These are phyloP conservation scores for Pachydiplax longipennis DNA, from an alignment of 2,888 invertebrate species.

Conservation along the genomic window DNA sequence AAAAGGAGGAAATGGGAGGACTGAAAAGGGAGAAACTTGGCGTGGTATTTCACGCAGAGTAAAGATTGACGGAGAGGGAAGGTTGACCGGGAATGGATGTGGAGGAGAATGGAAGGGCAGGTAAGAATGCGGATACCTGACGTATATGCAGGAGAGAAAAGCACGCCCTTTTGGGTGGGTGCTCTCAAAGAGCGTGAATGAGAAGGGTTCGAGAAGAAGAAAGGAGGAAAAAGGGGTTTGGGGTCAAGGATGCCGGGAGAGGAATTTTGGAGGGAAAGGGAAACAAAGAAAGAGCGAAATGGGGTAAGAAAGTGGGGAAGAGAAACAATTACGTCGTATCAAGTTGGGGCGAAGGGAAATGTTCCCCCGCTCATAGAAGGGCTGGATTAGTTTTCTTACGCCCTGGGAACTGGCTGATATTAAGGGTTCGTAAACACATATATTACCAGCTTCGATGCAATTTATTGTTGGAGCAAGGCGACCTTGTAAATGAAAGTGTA, in stretches of 20 bases:
- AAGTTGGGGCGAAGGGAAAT: no score
- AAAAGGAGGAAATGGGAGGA: not conserved
- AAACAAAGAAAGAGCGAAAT: not conserved
- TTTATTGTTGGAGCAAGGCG: no score
- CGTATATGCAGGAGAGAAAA: not conserved
- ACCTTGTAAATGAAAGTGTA: no score
- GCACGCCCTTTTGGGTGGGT: not conserved
- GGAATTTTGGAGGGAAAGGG: not conserved
- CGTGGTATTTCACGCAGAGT: constrained; percentile 12
- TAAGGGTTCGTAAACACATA: no score
- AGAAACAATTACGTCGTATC: not conserved
- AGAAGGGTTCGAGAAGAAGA: not conserved
- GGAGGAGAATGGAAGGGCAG: not conserved
- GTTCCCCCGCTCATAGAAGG: no score
- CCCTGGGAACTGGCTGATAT: no score
- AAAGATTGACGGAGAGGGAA: constrained; percentile 18
- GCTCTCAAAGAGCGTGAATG: not conserved
- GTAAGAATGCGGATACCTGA: not conserved
- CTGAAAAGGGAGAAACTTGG: not conserved
- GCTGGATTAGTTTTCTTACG: no score
- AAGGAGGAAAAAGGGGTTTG: not conserved
- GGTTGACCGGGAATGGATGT: not conserved
- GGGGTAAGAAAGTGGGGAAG: not conserved
- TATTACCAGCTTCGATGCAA: no score
- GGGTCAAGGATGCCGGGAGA: not conserved